These are phyloP conservation scores for Excalfactoria chinensis DNA, from an alignment of 2,113 vertebrate species.

Conservation along the genomic window DNA sequence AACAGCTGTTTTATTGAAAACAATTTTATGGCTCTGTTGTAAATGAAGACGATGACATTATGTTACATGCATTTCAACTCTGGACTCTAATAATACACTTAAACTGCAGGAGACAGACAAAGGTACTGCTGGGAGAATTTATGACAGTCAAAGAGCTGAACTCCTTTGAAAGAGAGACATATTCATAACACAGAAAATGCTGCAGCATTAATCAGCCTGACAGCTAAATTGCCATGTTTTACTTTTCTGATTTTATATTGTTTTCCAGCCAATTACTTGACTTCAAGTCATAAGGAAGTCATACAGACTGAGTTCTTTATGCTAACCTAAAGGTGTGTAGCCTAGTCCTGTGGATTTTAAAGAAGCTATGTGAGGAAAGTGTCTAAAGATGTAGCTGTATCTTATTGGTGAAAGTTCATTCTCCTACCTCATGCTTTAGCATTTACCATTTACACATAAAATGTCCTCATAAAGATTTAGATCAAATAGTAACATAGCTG, in stretches of 20 bases:
- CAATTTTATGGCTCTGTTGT: neutral
- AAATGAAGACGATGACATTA: neutral
- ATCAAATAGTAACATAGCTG: neutral
- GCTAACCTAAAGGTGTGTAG: neutral
- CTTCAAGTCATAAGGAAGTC: neutral
- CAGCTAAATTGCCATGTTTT: neutral
- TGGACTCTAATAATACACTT: neutral
- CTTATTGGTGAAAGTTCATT: neutral
- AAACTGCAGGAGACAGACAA: neutral
- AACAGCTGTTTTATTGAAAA: neutral
- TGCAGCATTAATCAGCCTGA: neutral
- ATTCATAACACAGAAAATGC: neutral
- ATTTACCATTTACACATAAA: neutral
- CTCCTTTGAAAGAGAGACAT: constrained; percentile 65
- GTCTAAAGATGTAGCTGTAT: neutral
- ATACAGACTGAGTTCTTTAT: neutral
- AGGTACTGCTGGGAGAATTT: neutral
- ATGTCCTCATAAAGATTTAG: neutral
- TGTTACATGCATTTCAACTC: neutral
- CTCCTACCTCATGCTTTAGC: neutral
- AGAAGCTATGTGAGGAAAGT: neutral
- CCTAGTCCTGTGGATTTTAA: neutral
- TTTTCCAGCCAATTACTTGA: neutral
- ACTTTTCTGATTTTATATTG: neutral
- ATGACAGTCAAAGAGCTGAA: neutral